Evolutionary conservation across 2,888 invertebrate genomes (phyloP), one percentile per base, ranked within the genome.

Genomic region (Sminthurinus aureus): DNA sequence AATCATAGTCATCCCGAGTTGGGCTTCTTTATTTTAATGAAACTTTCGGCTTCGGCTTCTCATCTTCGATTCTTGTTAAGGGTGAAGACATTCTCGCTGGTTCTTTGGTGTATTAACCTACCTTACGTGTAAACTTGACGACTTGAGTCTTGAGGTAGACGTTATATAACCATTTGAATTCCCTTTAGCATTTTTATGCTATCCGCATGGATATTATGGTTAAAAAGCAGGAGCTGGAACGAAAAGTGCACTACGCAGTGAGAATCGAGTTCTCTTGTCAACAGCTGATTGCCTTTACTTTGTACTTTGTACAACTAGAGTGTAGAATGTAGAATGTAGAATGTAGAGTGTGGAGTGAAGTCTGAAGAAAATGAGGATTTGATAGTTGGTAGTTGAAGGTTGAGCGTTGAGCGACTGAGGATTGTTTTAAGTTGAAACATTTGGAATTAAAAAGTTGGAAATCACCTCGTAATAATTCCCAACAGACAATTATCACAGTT

Each of bases 401-500:
- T n/a, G 71, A 71, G 71, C 20, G 38, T 38, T 1, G 38, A 38
- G 15, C 6, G 3, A 75, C n/a, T n/a, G n/a, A 58, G 18, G 76
- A 76, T 75, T 75, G 75, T 75, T 75, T 75, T 75, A 75, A 75
- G 75, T 50, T 24, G 51, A 26, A 75, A 20, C 69, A 69, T 69
- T 69, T 22, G 52, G 75, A 38, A 75, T 75, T 75, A 75, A 75
- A 75, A 78, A 74, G 52, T 71, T 58, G 82, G 69, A 58, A 77
- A 82, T 82, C 82, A 82, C 82, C 82, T 82, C 78, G 75, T 75
- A 75, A 76, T 75, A 78, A 69, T 81, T 76, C 82, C 52, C 51
- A 82, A 24, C 82, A 71, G 77, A 71, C 82, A 82, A 82, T 82
- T 82, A 82, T 82, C 82, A 78, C 82, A 78, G 82, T 82, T 82